Evolutionary conservation across 2,888 invertebrate species (phyloP).

Genomic region (Crocallis elinguaria): DNA sequence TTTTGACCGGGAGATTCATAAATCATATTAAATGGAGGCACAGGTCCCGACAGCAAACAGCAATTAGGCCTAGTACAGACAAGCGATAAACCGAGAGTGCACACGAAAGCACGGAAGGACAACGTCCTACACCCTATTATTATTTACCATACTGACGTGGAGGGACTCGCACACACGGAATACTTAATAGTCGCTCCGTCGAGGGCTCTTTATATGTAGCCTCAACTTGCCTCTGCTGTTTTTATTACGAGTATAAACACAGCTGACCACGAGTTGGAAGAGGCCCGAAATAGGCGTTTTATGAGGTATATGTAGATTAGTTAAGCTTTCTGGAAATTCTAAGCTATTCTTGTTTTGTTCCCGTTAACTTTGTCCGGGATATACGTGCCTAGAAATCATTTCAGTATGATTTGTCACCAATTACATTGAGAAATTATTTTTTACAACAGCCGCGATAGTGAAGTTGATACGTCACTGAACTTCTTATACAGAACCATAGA

Average conservation of each 20-base stretch:
- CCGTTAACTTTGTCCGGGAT: slow-evolving; percentile 22
- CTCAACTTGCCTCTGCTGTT: too few relatives aligned
- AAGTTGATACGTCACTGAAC: too few relatives aligned
- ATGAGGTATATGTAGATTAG: slow-evolving; percentile 18
- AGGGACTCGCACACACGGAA: slow-evolving; percentile 52
- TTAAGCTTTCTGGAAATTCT: slow-evolving; percentile 30
- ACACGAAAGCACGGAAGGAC: slow-evolving; percentile 62
- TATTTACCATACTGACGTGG: slow-evolving; percentile 47
- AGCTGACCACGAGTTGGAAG: slow-evolving; percentile 59
- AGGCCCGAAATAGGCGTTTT: slow-evolving; percentile 52
- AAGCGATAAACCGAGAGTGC: slow-evolving; percentile 27
- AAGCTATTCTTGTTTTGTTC: slow-evolving; percentile 28
- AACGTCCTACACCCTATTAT: slow-evolving; percentile 66
- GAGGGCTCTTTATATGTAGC: slow-evolving; percentile 50
- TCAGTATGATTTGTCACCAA: too few relatives aligned
- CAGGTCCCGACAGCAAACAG: slow-evolving; percentile 26
- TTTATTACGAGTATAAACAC: slow-evolving; percentile 55
- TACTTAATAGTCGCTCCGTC: slow-evolving; percentile 20
- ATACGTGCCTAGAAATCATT: too few relatives aligned
- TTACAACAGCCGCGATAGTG: too few relatives aligned
- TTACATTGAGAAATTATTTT: too few relatives aligned
- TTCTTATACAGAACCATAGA: too few relatives aligned
- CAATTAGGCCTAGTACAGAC: slow-evolving; percentile 31
- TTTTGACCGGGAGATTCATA: slow-evolving; percentile 43
- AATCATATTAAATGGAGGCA: slow-evolving; percentile 31